A percentile compares a stretch with the other conserved stretches of the same genome.
Evolutionary conservation across 2,797 vertebrate genomes (phyloP).

Genomic region (Paguma larvata): DNA sequence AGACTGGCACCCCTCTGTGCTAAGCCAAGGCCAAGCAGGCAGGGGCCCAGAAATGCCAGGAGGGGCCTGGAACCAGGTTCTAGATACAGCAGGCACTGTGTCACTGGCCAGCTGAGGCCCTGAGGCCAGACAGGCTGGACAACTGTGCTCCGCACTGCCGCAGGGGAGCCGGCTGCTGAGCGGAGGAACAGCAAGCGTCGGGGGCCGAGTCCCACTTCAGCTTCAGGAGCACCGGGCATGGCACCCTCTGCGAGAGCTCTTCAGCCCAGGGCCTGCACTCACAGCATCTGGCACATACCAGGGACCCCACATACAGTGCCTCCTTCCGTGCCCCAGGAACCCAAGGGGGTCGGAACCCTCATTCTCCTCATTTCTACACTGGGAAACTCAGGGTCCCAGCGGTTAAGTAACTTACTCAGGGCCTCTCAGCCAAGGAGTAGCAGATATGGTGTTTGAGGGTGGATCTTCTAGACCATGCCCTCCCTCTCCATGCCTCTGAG

Average conservation of each 20-base stretch:
- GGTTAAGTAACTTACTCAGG: neutral
- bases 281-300: neutral
- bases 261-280: neutral
- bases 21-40: neutral
- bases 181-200: rapidly evolving
- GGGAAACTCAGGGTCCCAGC: neutral
- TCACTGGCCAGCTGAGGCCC: neutral
- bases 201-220: neutral
- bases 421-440: neutral
- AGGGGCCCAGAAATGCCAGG: neutral
- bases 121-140: neutral
- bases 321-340: neutral
- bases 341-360: neutral
- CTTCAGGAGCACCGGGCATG: neutral
- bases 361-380: neutral
- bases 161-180: neutral
- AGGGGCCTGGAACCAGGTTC: neutral
- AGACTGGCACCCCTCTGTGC: neutral
- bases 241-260: neutral
- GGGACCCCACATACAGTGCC: neutral
- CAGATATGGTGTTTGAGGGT: neutral
- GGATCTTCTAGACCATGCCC: neutral
- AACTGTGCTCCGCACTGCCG: neutral
- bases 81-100: neutral
- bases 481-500: neutral